Base-by-base conservation (phyloP, 2,888 invertebrate genomes). In the Euplexia lucipara region DNA sequence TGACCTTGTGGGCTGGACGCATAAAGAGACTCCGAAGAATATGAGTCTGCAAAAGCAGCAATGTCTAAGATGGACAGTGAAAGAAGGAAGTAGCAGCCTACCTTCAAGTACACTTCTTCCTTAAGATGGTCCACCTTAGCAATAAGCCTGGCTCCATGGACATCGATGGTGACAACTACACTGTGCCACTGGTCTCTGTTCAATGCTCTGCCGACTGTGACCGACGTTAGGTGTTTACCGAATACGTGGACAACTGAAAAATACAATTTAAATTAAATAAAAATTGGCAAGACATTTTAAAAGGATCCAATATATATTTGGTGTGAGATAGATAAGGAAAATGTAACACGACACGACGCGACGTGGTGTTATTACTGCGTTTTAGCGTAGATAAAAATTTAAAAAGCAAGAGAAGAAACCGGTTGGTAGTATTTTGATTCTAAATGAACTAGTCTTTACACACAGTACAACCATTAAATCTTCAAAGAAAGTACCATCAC, bases 161-260 rank as follows among this genome's bases (percentile, higher is more conserved):
- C 98, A 89, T 98, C 98, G 72, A 98, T 98, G 67, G 97, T 96
- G 82, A 97, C 98, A 60, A 97, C 97, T 16, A 98, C 98, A 82
- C 97, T 97, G 89, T 98, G 98, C 98, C 98, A 98, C 85, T 98
- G 97, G 86, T 98, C 98, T 80, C 98, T 96, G 90, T 98, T 98
- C 61, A 98, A 92, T 3, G 98, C 98, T 91, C 98, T 96, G 39
- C 98, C 98, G 5, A 98, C 98, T 1, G 98, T 98, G 44, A 98
- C 96, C 30, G 95, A 95, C 34, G 98, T 98, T 57, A 98, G 96
- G 87, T 97, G 97, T 88, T 98, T 98, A 4, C 98, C 98, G 88
- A 98, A 98, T 30, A 98, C 98, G 89, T 98, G 98, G 9, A 98
- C 98, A 61, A 98, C 98, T 95, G 84, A 9, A 91, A 91, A 3